These are phyloP conservation scores for Chaetoderma sp. DNA, from an alignment of 2,888 invertebrate species.

Conservation along the genomic window DNA sequence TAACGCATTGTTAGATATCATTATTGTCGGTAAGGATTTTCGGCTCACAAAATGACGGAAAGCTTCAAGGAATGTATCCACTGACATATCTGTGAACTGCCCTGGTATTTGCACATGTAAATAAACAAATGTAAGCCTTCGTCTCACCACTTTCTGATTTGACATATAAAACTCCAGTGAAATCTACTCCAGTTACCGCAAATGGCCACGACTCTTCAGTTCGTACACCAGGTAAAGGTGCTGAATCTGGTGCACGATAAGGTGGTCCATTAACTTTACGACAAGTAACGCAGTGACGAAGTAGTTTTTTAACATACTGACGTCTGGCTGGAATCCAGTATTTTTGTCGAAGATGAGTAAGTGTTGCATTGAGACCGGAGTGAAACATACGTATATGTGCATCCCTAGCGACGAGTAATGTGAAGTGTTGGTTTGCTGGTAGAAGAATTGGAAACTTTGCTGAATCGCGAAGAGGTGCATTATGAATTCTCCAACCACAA, in stretches of 20 bases:
- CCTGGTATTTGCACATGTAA: no score
- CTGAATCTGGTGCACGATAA: conserved; percentile 23
- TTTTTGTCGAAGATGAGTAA: no score
- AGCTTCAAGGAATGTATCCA: conserved; percentile 25
- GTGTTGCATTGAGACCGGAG: no score
- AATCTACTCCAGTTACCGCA: conserved; percentile 32
- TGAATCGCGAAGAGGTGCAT: no score
- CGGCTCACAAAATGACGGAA: conserved; percentile 29
- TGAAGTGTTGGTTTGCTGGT: conserved; percentile 14
- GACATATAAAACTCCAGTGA: conserved; percentile 23
- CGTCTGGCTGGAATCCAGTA: conserved; percentile 31
- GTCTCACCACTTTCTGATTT: background rate
- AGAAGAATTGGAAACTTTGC: conserved; percentile 12
- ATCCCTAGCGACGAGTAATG: no score
- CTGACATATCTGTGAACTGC: conserved; percentile 15
- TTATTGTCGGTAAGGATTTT: conserved; percentile 19
- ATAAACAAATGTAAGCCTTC: conserved; percentile 34
- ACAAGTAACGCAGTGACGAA: conserved; percentile 28
- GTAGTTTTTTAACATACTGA: conserved; percentile 12
- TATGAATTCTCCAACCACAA: no score
- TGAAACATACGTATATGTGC: no score
- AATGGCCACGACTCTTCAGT: conserved; percentile 22
- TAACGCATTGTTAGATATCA: conserved; percentile 35
- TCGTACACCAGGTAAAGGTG: conserved; percentile 25
- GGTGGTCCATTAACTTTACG: conserved; percentile 21